Evolutionary conservation across 1,140 invertebrate genomes (phyloP).

Genomic region (Ceratosolen solmsi): DNA sequence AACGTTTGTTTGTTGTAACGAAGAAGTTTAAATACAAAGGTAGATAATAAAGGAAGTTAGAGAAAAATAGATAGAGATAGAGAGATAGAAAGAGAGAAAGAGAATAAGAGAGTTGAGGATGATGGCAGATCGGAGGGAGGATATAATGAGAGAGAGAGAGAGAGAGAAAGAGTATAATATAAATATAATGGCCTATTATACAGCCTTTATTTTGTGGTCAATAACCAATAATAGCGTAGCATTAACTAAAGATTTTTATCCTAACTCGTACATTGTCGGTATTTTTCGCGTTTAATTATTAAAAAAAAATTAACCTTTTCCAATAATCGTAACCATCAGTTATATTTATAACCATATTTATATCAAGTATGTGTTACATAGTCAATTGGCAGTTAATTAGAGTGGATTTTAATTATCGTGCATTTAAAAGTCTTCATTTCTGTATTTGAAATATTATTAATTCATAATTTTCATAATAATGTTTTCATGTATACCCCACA

Average conservation of each 20-base stretch:
- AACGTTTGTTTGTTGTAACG: slow-evolving; percentile 19
- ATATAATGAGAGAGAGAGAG: neutral
- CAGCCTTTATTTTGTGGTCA: neutral
- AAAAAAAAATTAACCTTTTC: neutral
- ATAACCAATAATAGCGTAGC: neutral
- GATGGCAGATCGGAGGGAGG: too few species aligned
- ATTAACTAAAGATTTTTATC: neutral
- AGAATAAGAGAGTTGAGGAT: too few species aligned
- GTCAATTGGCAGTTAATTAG: too few species aligned
- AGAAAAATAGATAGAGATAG: neutral
- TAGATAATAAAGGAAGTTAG: neutral
- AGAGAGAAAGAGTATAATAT: neutral
- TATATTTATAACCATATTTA: too few species aligned
- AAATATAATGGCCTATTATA: neutral
- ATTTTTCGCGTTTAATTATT: neutral
- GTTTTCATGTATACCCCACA: too few species aligned
- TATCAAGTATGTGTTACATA: neutral
- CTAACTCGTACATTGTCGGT: neutral
- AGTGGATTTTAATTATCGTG: too few species aligned
- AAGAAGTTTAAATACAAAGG: neutral
- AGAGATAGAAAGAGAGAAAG: neutral
- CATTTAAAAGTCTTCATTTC: too few species aligned
- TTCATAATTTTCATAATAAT: too few species aligned
- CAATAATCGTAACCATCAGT: too few species aligned
- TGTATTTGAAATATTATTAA: too few species aligned